Evolutionary conservation across 2,113 vertebrate species (phyloP).

Genomic region (Bothrops jararaca): DNA sequence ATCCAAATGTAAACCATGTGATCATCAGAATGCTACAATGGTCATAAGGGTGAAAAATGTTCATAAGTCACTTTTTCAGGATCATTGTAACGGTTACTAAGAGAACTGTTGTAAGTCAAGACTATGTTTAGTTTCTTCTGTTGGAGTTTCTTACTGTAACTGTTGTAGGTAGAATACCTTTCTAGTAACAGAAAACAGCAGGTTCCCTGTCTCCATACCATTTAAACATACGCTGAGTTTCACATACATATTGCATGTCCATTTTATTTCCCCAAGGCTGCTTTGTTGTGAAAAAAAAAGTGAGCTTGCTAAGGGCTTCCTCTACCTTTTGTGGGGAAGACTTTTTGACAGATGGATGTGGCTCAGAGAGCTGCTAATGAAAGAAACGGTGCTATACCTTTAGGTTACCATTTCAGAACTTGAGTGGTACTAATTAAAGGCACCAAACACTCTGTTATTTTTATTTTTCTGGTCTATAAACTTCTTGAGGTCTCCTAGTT

Average conservation of each 20-base stretch:
- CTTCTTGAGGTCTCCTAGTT: slow-evolving; percentile 61
- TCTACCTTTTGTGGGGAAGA: neutral
- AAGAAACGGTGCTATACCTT: slow-evolving; percentile 43
- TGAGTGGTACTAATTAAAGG: slow-evolving; percentile 62
- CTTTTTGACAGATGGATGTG: slow-evolving; percentile 34
- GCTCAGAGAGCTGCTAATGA: slow-evolving; percentile 51
- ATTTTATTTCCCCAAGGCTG: neutral
- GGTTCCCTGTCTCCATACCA: neutral
- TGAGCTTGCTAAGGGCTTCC: neutral
- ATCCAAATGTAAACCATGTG: neutral
- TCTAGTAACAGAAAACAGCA: neutral
- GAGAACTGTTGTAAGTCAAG: neutral
- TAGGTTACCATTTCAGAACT: slow-evolving; percentile 57
- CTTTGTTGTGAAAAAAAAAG: neutral
- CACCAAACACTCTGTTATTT: slow-evolving; percentile 55
- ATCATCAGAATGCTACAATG: neutral
- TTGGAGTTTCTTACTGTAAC: fast-evolving
- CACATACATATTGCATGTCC: neutral
- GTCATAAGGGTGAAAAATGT: neutral
- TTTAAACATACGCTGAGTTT: slow-evolving; percentile 18
- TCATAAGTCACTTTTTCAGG: neutral
- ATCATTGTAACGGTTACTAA: neutral
- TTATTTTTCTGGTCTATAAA: slow-evolving; percentile 67
- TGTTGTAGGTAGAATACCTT: neutral
- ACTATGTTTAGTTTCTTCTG: neutral